A percentile compares a stretch with the other conserved stretches of the same genome.
Evolutionary conservation across 1,140 invertebrate species (phyloP).

Genomic region (Aphaenogaster ashmeadi): DNA sequence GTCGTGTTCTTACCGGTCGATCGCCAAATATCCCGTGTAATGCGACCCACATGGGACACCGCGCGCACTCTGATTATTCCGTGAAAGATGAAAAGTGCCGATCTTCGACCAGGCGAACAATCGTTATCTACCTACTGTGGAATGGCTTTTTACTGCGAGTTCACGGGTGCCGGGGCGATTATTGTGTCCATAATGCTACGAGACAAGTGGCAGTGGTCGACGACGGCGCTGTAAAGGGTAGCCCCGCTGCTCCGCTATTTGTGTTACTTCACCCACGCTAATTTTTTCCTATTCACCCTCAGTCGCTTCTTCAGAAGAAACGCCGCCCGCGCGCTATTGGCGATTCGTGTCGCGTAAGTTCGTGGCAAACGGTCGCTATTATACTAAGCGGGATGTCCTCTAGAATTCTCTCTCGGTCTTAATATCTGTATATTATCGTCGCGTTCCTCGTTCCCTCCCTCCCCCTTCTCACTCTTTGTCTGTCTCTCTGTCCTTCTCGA

Average conservation of each 20-base stretch:
- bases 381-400: not conserved
- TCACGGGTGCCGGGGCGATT: not conserved
- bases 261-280: conserved; percentile 69
- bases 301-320: not conserved
- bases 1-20: not conserved
- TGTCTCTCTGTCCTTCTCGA: too few species aligned
- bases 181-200: conserved; percentile 57
- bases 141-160: conserved; percentile 19
- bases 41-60: not conserved
- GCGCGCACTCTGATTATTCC: conserved; percentile 20
- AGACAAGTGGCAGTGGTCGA: conserved; percentile 67
- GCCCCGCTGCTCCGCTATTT: conserved; percentile 58
- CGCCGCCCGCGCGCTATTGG: not conserved
- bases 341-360: not conserved
- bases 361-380: not conserved
- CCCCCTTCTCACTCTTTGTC: too few species aligned
- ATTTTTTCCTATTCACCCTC: conserved; percentile 26
- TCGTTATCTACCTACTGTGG: conserved; percentile 78
- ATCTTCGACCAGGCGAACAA: conserved; percentile 70
- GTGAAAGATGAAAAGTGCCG: conserved; percentile 70
- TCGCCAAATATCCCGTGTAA: not conserved
- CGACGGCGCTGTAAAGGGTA: conserved; percentile 50
- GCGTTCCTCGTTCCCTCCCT: not conserved
- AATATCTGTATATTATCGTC: not conserved
- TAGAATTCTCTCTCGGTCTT: not conserved